Percentiles rank a stretch among this genome's conserved stretches.
Conservation (phyloP, 1,140 invertebrate species). For the Nilaparvata lugens region DNA sequence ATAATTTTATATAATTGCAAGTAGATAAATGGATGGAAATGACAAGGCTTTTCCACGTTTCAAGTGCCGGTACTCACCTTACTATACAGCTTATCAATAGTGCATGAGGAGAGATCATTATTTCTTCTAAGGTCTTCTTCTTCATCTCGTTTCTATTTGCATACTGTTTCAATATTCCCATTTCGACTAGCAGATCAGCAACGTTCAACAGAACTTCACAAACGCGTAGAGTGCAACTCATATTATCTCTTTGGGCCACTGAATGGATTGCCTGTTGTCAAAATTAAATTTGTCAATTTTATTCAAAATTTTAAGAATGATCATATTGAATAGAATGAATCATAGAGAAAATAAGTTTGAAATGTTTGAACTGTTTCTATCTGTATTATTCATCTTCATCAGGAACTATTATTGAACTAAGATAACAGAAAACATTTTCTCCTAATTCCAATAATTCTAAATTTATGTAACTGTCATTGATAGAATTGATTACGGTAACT, state of each 20-base stretch:
- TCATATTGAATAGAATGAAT: too few relatives aligned
- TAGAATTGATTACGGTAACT: too few relatives aligned
- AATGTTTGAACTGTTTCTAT: too few relatives aligned
- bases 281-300: slow-evolving; percentile 8
- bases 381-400: too few relatives aligned
- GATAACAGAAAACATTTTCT: too few relatives aligned
- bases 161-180: slow-evolving; percentile 61
- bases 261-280: slow-evolving; percentile 68
- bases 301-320: not conserved
- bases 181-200: slow-evolving; percentile 77
- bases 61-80: not conserved
- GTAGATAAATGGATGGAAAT: not conserved
- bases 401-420: too few relatives aligned
- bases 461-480: too few relatives aligned
- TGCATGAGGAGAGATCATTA: slow-evolving; percentile 8
- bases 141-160: too few relatives aligned
- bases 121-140: not conserved
- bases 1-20: too few relatives aligned
- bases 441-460: too few relatives aligned
- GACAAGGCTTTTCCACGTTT: not conserved
- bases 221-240: slow-evolving; percentile 71
- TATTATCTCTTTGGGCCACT: slow-evolving; percentile 64
- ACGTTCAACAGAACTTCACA: slow-evolving; percentile 86
- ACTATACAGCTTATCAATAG: slow-evolving; percentile 9
- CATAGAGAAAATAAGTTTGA: too few relatives aligned